phyloP scores from a whole-genome alignment of 2,113 vertebrate species.

The Bothrops jararaca region DNA sequence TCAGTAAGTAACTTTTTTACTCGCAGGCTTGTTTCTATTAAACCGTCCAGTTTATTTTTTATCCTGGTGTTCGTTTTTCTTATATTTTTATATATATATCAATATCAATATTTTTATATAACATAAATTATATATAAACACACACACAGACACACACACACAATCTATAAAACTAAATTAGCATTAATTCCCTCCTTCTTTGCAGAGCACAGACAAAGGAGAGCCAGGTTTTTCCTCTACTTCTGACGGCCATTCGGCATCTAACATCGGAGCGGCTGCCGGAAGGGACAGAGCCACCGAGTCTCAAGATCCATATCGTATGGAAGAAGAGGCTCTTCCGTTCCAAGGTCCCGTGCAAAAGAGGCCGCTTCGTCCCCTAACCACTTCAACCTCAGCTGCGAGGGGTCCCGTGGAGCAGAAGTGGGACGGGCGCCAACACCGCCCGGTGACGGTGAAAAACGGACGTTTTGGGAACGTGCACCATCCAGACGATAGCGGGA shows the following conservation, averaged over 20 bases:
- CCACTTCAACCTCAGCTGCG: accelerated
- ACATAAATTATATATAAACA: no score
- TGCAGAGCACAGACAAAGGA: not conserved
- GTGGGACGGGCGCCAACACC: not conserved
- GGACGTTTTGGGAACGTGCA: conserved; percentile 1
- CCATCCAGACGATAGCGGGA: accelerated
- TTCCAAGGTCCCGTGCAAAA: not conserved
- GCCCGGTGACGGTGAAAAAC: not conserved
- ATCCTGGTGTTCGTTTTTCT: no score
- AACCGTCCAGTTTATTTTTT: no score
- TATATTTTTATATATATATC: no score
- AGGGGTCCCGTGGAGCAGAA: not conserved
- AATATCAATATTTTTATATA: no score
- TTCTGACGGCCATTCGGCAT: not conserved
- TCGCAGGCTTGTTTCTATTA: no score
- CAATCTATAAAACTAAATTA: not conserved
- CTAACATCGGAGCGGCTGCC: not conserved
- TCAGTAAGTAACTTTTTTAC: no score
- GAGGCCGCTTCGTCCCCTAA: not conserved
- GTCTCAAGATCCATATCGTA: not conserved
- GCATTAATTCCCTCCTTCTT: not conserved
- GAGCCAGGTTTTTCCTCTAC: accelerated
- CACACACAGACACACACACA: no score
- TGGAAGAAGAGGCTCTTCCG: accelerated
- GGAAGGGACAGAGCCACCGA: not conserved